Percentiles rank a stretch among this genome's conserved stretches.
phyloP scores from a whole-genome alignment of 2,113 vertebrate genomes.

The Alexandromys fortis region DNA sequence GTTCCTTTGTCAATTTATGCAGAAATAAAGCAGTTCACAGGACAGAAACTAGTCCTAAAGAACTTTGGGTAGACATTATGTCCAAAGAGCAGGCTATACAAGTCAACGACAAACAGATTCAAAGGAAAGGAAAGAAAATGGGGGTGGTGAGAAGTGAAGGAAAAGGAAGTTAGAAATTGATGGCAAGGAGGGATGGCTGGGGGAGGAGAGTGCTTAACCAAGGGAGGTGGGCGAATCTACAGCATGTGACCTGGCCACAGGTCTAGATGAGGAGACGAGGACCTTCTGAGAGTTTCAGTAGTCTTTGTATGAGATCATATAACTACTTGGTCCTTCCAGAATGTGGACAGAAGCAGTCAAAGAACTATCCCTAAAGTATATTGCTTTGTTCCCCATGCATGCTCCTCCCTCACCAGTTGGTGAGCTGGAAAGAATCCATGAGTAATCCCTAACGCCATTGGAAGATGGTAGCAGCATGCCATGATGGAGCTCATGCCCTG shows the following conservation, averaged over 20 bases:
- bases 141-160: too few relatives aligned
- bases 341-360: not conserved
- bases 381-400: not conserved
- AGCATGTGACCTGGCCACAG: not conserved
- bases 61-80: not conserved
- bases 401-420: not conserved
- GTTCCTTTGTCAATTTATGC: not conserved
- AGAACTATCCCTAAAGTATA: not conserved
- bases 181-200: not conserved
- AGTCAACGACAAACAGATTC: not conserved
- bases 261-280: not conserved
- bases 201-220: not conserved
- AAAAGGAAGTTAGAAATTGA: not conserved
- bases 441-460: not conserved
- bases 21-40: not conserved
- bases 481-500: rapidly evolving
- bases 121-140: rapidly evolving
- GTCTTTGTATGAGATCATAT: not conserved
- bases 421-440: not conserved
- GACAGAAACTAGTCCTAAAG: not conserved
- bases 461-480: not conserved
- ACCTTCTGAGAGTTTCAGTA: not conserved
- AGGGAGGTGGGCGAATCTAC: not conserved
- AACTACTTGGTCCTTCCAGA: not conserved
- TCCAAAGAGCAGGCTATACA: not conserved